These are phyloP conservation scores for Sisyra nigra DNA, from an alignment of 2,888 invertebrate genomes.

Conservation along the genomic window DNA sequence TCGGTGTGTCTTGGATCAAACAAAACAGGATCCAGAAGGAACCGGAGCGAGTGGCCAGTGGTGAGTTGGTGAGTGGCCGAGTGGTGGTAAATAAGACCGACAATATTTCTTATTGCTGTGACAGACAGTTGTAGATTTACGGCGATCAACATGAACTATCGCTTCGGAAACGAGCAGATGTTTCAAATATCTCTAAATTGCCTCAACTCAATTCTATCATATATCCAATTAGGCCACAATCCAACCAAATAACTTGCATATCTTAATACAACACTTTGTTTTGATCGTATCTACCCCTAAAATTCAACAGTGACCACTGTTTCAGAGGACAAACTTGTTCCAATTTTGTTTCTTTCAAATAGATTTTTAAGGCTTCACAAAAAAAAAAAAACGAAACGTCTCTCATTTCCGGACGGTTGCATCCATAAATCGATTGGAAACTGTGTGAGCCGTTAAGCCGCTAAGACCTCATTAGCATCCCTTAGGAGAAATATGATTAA, in stretches of 20 bases:
- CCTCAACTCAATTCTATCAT: conserved; percentile 4
- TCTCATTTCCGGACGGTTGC: too few species aligned
- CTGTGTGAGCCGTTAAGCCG: too few species aligned
- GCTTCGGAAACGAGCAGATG: conserved; percentile 5
- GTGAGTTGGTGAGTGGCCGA: too few species aligned
- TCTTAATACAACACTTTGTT: not conserved
- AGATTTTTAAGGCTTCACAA: too few species aligned
- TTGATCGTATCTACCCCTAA: too few species aligned
- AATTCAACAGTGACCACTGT: not conserved
- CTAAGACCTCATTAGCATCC: too few species aligned
- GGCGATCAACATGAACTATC: not conserved
- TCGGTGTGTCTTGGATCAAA: too few species aligned
- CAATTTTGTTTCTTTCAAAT: not conserved
- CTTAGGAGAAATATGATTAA: too few species aligned
- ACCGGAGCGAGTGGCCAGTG: not conserved
- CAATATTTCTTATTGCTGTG: not conserved
- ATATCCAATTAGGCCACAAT: conserved; percentile 8
- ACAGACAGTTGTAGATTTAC: conserved; percentile 1
- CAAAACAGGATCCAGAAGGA: not conserved
- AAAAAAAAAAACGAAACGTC: too few species aligned
- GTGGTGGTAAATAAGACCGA: too few species aligned
- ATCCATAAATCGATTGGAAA: too few species aligned
- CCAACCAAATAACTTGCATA: conserved; percentile 5
- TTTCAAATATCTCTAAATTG: conserved; percentile 7
- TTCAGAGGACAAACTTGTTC: not conserved